These are phyloP conservation scores for Taxidea taxus DNA, from an alignment of 2,113 vertebrate species.

Conservation along the genomic window DNA sequence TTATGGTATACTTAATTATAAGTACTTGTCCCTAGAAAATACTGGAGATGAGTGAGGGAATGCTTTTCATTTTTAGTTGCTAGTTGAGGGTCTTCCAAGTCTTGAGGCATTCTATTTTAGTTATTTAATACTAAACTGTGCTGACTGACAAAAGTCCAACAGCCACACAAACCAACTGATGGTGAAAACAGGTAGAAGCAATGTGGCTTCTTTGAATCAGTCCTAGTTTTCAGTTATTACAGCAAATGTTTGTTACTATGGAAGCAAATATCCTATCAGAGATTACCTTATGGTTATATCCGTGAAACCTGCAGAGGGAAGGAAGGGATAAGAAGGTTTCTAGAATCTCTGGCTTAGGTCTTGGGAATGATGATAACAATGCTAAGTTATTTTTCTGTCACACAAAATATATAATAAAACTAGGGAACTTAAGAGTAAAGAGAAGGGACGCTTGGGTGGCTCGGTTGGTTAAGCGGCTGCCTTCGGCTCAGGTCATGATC, in stretches of 20 bases:
- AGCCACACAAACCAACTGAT: neutral
- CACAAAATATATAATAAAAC: slow-evolving; percentile 11
- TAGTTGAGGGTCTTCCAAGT: neutral
- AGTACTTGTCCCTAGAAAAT: neutral
- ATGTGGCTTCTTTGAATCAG: neutral
- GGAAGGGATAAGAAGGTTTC: neutral
- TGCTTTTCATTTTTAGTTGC: slow-evolving; percentile 37
- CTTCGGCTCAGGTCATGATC: too few relatives aligned
- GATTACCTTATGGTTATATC: neutral
- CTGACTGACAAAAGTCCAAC: neutral
- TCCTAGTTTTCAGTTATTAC: neutral
- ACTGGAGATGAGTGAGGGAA: neutral
- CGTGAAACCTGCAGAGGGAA: neutral
- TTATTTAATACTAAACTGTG: slow-evolving; percentile 1
- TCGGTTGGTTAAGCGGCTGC: too few relatives aligned
- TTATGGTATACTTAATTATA: neutral
- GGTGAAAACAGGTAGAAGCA: neutral
- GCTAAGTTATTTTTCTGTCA: neutral
- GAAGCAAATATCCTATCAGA: neutral
- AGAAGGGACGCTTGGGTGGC: neutral
- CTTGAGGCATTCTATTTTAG: neutral
- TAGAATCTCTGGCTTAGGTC: neutral
- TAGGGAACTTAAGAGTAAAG: neutral
- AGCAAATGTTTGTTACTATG: neutral
- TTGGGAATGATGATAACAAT: neutral